Evolutionary conservation across 2,888 invertebrate genomes (phyloP).

Genomic region (Siphlonurus alternatus): DNA sequence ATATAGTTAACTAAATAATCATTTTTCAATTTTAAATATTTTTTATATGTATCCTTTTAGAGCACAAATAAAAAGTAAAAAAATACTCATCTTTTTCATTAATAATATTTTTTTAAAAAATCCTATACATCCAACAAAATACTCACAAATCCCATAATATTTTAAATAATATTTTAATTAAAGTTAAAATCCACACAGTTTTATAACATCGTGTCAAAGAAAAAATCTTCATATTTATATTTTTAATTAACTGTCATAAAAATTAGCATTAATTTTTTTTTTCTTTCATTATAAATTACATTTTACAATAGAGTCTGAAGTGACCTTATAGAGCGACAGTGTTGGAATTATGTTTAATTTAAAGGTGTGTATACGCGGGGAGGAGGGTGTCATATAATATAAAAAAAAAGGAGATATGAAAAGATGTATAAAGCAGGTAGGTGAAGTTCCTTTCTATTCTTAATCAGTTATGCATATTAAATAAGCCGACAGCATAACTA

Average conservation of each 20-base stretch:
- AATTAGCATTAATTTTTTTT: constrained; percentile 1
- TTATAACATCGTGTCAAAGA: not conserved
- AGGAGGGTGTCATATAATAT: not conserved
- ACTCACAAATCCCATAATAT: too few relatives aligned
- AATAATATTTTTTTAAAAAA: too few relatives aligned
- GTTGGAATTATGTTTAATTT: not conserved
- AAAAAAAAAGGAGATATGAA: not conserved
- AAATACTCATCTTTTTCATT: too few relatives aligned
- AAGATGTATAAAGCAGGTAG: not conserved
- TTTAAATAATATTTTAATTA: not conserved
- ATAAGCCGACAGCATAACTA: constrained; percentile 4
- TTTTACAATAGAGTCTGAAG: too few relatives aligned
- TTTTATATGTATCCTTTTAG: too few relatives aligned
- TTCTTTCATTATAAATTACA: not conserved
- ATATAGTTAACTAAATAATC: too few relatives aligned
- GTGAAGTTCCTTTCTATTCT: not conserved
- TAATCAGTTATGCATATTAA: constrained; percentile 4
- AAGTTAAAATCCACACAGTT: not conserved
- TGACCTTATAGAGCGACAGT: not conserved
- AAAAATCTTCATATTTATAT: not conserved
- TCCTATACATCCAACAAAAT: too few relatives aligned
- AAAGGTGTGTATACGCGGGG: not conserved
- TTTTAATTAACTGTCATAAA: not conserved
- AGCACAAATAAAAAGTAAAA: too few relatives aligned
- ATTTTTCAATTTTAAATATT: too few relatives aligned